These are phyloP conservation scores for Triplophysa siluroides DNA, from an alignment of 2,113 vertebrate genomes.

Conservation along the genomic window DNA sequence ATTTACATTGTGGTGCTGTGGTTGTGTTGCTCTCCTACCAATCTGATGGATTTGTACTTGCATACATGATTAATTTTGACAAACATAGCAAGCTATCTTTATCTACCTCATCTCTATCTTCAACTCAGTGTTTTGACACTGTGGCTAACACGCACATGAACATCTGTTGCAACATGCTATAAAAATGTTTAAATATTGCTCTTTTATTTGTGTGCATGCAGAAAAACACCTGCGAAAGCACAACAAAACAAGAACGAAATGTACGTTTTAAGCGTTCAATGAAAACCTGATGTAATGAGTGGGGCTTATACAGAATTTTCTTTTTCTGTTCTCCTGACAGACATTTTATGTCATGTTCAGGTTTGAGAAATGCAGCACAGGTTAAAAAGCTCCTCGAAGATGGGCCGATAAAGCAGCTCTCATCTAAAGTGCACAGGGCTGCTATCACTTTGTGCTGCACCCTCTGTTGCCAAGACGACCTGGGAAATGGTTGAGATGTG, in stretches of 20 bases:
- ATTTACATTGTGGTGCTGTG: conserved; percentile 24
- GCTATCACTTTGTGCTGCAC: conserved; percentile 61
- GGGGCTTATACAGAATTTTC: not conserved
- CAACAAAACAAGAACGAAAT: too few relatives aligned
- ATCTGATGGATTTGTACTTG: not conserved
- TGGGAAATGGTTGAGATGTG: conserved; percentile 71
- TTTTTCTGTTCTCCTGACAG: not conserved
- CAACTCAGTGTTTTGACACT: conserved; percentile 4
- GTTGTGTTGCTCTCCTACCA: conserved; percentile 42
- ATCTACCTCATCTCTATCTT: conserved; percentile 45
- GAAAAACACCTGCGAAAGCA: not conserved
- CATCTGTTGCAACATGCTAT: conserved; percentile 1
- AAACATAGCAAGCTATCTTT: conserved; percentile 30
- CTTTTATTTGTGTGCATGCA: not conserved
- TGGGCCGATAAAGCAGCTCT: conserved; percentile 67
- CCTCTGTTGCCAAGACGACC: conserved; percentile 72
- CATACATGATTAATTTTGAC: conserved; percentile 40
- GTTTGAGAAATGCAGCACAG: conserved; percentile 25
- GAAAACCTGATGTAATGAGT: not conserved
- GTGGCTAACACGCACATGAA: conserved; percentile 5
- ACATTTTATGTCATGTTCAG: conserved; percentile 6
- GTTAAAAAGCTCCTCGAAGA: conserved; percentile 66
- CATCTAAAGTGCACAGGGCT: conserved; percentile 59
- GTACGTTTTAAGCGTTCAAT: not conserved
- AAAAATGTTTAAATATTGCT: not conserved